Evolutionary conservation across 1,140 invertebrate species (phyloP).

Genomic region (Drosophila miranda): DNA sequence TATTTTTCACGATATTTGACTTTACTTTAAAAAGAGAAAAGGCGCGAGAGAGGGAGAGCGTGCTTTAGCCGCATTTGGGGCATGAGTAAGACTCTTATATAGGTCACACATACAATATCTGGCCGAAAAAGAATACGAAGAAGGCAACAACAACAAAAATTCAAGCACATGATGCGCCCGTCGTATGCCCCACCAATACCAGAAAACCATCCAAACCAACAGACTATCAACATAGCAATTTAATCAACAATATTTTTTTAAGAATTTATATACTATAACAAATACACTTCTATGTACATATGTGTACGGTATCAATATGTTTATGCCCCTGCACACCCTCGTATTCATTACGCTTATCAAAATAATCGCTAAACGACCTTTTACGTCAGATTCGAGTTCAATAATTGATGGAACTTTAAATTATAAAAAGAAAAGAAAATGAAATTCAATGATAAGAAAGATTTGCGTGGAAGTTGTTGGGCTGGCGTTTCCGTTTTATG

Average conservation of each 20-base stretch:
- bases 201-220: conserved; percentile 24
- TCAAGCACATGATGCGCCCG: conserved; percentile 17
- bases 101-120: not conserved
- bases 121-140: not conserved
- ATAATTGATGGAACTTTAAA: conserved; percentile 37
- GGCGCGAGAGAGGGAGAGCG: not conserved
- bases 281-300: not conserved
- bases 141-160: conserved; percentile 30
- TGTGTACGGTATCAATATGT: conserved; percentile 10
- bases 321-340: conserved; percentile 26
- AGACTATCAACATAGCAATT: conserved; percentile 62
- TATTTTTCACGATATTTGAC: conserved; percentile 50
- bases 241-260: conserved; percentile 64
- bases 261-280: conserved; percentile 34
- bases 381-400: conserved; percentile 54
- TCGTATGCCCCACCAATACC: conserved; percentile 21
- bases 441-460: conserved; percentile 19
- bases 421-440: conserved; percentile 30
- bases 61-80: conserved; percentile 31
- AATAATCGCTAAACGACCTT: conserved; percentile 73
- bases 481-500: conserved; percentile 26
- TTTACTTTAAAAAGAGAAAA: conserved; percentile 12
- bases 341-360: conserved; percentile 58
- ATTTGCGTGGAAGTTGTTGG: conserved; percentile 30
- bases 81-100: conserved; percentile 52